Evolutionary conservation across 30 jellyfish, hydroid and myxozoan species (phyloP), one percentile per base, ranked within the genome.

Genomic region (Rhopilema esculentum): DNA sequence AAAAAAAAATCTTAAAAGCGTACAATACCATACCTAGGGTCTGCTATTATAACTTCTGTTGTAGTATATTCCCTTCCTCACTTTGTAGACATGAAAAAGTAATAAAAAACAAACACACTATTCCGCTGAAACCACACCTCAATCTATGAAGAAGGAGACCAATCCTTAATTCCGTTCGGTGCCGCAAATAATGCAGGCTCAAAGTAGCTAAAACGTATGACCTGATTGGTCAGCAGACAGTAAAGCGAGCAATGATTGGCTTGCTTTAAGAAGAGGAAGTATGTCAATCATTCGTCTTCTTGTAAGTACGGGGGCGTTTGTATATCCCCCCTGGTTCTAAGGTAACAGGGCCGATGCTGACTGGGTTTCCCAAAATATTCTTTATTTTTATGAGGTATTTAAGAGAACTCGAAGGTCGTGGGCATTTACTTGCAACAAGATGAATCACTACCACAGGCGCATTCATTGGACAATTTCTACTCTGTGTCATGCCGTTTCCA

Each of bases 91-190:
- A 85, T 85, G 83, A 57, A 79, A 73, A 68, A 17, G 62, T 29
- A 32, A 73, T 85, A 64, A 66, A 85, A 78, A 85, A 85, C 94
- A 85, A 85, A 85, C 80, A 85, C 65, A 23, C 26, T 74, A 78
- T 61, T 25, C 66, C 94, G n/a, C 27, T 87, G 79, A 77, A 87
- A 87, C 95, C 95, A 87, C 95, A 87, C 95, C 95, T 87, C 95
- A 87, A 87, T 87, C 79, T 78, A 87, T 64, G 31, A 72, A 67
- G 87, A 75, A 68, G 90, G 69, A 73, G 67, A 72, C 80, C 86
- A 78, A 77, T 49, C 86, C 95, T 51, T 75, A 77, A 66, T 65
- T 87, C 95, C 86, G 82, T 61, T 87, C 90, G 71, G 81, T 78
- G 86, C 90, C 61, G 82, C 72, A 48, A 63, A 75, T 52, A 12